Percentiles rank a stretch among this genome's conserved stretches.
phyloP scores from a whole-genome alignment of 2,113 vertebrate genomes.

The Nesoenas mayeri region DNA sequence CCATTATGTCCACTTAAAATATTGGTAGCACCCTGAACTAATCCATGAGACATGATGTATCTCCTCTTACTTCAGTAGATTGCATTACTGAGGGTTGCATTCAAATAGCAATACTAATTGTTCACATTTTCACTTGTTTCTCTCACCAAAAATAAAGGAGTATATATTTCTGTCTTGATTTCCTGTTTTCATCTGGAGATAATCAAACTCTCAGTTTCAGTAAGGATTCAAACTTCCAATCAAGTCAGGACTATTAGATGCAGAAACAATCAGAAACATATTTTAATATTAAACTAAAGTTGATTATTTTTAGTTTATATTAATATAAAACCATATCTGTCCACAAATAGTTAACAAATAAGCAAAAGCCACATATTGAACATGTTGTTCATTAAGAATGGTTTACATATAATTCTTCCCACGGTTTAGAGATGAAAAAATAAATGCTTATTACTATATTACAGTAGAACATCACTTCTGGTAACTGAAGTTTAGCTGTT shows the following conservation, averaged over 20 bases:
- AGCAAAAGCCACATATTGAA: neutral
- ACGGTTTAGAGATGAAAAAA: neutral
- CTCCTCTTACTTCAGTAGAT: neutral
- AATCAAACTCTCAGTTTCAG: neutral
- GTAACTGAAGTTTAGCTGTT: neutral
- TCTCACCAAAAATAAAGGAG: neutral
- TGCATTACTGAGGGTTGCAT: neutral
- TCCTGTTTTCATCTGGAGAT: neutral
- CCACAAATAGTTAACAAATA: neutral
- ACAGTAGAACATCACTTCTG: neutral
- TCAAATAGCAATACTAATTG: neutral
- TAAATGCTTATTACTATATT: neutral
- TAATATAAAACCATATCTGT: neutral
- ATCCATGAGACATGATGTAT: neutral
- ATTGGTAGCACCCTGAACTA: neutral
- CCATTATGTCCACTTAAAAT: neutral
- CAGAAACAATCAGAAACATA: neutral
- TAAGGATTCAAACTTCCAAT: neutral
- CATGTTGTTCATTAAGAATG: neutral
- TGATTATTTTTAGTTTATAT: neutral
- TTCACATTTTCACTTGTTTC: neutral
- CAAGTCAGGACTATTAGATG: neutral
- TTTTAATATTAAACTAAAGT: neutral
- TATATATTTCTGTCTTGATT: neutral
- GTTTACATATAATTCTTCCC: neutral